These are phyloP conservation scores for Uria lomvia DNA, from an alignment of 2,113 vertebrate genomes.

Conservation along the genomic window DNA sequence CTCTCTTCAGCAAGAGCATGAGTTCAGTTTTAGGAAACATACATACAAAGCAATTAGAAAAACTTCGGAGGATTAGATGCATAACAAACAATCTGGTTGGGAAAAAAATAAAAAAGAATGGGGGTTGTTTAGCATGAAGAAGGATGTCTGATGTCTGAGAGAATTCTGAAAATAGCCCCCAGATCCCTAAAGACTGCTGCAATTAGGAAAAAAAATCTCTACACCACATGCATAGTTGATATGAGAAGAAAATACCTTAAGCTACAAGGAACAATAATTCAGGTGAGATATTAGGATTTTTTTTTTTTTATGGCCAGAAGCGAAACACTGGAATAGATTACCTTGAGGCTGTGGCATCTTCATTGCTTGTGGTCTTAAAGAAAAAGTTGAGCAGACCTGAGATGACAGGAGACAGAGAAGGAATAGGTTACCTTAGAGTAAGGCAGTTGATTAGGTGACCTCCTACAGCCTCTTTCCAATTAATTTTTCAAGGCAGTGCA, in stretches of 20 bases:
- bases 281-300: background rate
- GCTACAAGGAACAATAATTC: background rate
- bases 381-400: background rate
- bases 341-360: background rate
- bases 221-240: background rate
- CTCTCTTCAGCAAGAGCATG: background rate
- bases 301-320: background rate
- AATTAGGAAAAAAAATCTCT: background rate
- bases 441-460: background rate
- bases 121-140: background rate
- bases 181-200: background rate
- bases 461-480: background rate
- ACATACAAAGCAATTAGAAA: background rate
- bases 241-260: background rate
- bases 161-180: background rate
- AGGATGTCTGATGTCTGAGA: background rate
- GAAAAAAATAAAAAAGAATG: background rate
- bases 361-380: background rate
- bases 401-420: background rate
- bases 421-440: background rate
- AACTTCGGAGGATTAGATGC: background rate
- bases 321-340: background rate
- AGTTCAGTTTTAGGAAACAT: background rate
- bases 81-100: background rate
- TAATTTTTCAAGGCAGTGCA: background rate